Evolutionary conservation across 2,797 vertebrate genomes (phyloP), one percentile per base, ranked within the genome.

Genomic region (Acanthornis magna): DNA sequence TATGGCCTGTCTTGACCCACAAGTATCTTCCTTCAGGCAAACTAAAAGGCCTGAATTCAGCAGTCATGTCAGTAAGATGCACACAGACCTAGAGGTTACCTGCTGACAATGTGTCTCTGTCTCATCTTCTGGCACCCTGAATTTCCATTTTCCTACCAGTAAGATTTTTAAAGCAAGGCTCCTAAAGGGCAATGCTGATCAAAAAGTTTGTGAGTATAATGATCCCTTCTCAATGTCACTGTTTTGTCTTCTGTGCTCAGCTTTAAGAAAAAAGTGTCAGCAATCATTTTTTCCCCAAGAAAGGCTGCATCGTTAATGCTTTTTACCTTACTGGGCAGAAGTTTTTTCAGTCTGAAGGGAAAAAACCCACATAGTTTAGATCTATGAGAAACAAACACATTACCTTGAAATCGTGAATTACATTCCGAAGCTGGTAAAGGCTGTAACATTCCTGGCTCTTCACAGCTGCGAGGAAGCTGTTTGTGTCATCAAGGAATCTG

Each of bases 401-500:
- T 96, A 99, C 99, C 99, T 98, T 98, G 45, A 99, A 97, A 89
- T 98, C 97, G 5, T 97, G 96, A 61, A 98, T 97, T 15, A 98
- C 97, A 71, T 94, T 96, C 62, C 97, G 96, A 4, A 98, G 97
- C 84, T 99, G 98, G 74, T 75, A 95, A 85, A 98, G 96, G 94
- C 97, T 98, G 73, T 97, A 98, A 85, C 74, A 89, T 36, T 97
- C 94, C 92, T 96, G 97, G 20, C 94, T 98, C 51, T 97, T 97
- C 10, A 98, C 74, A 9, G 97, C 97, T 32, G 84, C 30, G 2
- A 98, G 84, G 45, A 97, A 96, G 50, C 90, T 83, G 55, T 95
- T 60, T 34, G 97, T 97, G 40, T 97, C 96, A 1, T 89, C 42
- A 60, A 99, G 98, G 96, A 99, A 98, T 55, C 81, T 97, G 72